Percentiles rank a stretch among this genome's conserved stretches.
These are phyloP conservation scores for Raja brachyura DNA, from an alignment of 2,113 vertebrate genomes.

Conservation along the genomic window DNA sequence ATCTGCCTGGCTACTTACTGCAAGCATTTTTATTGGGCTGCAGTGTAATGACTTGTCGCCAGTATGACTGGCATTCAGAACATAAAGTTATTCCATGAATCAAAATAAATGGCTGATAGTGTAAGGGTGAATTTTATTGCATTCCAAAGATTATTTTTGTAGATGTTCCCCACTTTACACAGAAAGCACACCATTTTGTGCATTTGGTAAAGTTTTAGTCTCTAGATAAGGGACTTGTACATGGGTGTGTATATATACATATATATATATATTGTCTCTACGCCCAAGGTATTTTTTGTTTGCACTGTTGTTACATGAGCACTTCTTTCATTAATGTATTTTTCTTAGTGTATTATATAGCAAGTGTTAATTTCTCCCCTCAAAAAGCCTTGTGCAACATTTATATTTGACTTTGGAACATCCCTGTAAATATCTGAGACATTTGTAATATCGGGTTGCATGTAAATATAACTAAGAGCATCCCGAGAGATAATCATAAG, in stretches of 20 bases:
- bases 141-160: constrained; percentile 39
- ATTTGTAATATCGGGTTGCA: constrained; percentile 10
- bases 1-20: not conserved
- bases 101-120: constrained; percentile 19
- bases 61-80: constrained; percentile 10
- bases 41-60: constrained; percentile 17
- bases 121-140: constrained; percentile 31
- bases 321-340: constrained; percentile 30
- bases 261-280: constrained; percentile 26
- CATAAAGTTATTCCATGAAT: not conserved
- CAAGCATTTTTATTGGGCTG: not conserved
- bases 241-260: not conserved
- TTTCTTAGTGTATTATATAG: constrained; percentile 20
- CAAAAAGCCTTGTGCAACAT: not conserved
- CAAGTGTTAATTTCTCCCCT: not conserved
- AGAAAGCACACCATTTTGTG: constrained; percentile 17
- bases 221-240: not conserved
- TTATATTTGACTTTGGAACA: constrained; percentile 25
- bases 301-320: constrained; percentile 28
- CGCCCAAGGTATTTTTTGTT: constrained; percentile 5
- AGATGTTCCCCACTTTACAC: constrained; percentile 31
- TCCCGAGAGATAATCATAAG: constrained; percentile 17
- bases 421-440: constrained; percentile 14
- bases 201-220: constrained; percentile 18
- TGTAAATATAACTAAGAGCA: constrained; percentile 28